These are phyloP conservation scores for Cephus runcator DNA, from an alignment of 2,888 invertebrate species.

Conservation along the genomic window DNA sequence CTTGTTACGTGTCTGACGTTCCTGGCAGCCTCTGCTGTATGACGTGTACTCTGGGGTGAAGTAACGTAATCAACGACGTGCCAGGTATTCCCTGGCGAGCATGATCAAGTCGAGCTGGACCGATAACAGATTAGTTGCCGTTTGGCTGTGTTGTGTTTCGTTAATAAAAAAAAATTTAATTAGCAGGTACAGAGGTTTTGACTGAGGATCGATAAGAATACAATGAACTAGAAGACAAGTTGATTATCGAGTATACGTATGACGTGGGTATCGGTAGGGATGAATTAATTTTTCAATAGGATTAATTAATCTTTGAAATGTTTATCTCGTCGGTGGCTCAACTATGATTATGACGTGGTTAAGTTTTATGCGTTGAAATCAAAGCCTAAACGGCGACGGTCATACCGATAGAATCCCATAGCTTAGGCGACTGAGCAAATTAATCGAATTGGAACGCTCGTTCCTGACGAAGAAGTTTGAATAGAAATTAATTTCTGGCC, in stretches of 20 bases:
- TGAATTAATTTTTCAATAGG: background rate
- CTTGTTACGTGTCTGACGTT: background rate
- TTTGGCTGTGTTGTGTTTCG: background rate
- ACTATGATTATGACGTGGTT: background rate
- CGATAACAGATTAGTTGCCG: background rate
- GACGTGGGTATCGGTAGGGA: background rate
- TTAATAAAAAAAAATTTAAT: background rate
- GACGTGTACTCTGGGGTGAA: constrained; percentile 27
- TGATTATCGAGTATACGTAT: background rate
- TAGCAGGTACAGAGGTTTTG: background rate
- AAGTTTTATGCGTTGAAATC: background rate
- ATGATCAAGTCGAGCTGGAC: constrained; percentile 19
- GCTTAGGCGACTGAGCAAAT: background rate
- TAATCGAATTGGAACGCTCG: background rate
- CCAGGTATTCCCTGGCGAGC: constrained; percentile 34
- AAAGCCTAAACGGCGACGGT: background rate
- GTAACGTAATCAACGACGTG: constrained; percentile 35
- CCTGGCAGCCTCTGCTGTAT: background rate
- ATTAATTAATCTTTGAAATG: background rate
- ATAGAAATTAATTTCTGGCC: constrained; percentile 39
- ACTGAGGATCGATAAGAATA: background rate
- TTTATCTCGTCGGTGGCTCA: background rate
- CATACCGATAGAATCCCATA: background rate
- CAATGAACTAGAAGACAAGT: background rate
- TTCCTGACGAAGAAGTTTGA: constrained; percentile 22